Evolutionary conservation across 2,797 vertebrate genomes (phyloP).

Genomic region (Monodelphis domestica): DNA sequence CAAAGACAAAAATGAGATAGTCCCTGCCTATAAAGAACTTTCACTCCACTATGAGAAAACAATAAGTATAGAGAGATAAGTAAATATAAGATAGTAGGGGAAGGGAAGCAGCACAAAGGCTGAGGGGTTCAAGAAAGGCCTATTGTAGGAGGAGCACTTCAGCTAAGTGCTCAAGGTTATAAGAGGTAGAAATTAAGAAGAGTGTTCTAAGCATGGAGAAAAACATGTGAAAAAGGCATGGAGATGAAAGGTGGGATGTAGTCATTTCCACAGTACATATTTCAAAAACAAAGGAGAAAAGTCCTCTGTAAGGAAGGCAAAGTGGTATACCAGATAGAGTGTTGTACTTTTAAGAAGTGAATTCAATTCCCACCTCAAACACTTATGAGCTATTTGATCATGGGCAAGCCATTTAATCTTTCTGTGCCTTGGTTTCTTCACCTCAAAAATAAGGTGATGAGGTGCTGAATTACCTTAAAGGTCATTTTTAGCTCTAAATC

Average conservation of each 20-base stretch:
- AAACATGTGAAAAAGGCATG: neutral
- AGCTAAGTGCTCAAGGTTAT: neutral
- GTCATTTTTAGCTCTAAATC: neutral
- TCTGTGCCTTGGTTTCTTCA: neutral
- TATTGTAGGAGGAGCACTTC: neutral
- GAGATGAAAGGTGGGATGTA: neutral
- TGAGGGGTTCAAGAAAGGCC: neutral
- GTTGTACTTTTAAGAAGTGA: neutral
- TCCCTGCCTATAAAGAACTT: neutral
- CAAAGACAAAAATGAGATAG: neutral
- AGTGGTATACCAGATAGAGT: neutral
- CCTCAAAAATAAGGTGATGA: neutral
- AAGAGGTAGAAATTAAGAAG: neutral
- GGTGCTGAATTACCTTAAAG: neutral
- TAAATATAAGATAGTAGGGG: neutral
- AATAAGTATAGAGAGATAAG: neutral
- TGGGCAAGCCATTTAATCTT: neutral
- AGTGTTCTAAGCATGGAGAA: neutral
- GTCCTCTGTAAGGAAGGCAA: neutral
- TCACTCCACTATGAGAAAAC: neutral
- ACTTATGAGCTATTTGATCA: neutral
- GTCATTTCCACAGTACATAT: neutral
- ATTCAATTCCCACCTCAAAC: neutral
- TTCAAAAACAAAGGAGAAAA: neutral
- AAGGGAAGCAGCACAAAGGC: neutral